Evolutionary conservation across 2,797 vertebrate genomes (phyloP).

Genomic region (Craterocephalus amniculus): DNA sequence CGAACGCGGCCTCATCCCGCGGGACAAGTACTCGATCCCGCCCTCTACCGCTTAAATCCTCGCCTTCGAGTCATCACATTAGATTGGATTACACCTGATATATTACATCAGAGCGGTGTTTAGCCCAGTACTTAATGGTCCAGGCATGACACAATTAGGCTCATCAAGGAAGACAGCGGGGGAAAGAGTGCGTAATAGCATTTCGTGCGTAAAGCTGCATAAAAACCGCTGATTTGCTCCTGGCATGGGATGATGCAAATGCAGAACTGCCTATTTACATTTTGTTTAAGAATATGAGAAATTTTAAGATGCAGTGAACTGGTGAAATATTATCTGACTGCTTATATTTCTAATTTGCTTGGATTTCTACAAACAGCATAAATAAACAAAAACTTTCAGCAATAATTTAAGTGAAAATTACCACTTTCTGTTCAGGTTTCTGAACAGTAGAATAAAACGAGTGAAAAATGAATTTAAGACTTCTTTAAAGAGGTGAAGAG

Average conservation of each 20-base stretch:
- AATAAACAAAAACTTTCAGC: not conserved
- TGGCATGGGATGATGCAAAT: not conserved
- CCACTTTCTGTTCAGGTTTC: not conserved
- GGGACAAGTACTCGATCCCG: slow-evolving; percentile 75
- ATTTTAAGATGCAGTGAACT: not conserved
- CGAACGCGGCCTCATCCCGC: slow-evolving; percentile 66
- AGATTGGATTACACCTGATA: slow-evolving; percentile 87
- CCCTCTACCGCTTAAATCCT: slow-evolving; percentile 80
- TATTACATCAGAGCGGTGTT: slow-evolving; percentile 71
- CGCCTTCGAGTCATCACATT: slow-evolving; percentile 76
- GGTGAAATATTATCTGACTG: not conserved
- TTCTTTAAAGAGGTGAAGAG: not conserved
- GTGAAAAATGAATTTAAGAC: not conserved
- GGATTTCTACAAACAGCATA: not conserved
- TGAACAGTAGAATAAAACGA: not conserved
- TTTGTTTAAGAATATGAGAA: not conserved
- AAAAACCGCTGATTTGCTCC: not conserved
- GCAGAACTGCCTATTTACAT: not conserved
- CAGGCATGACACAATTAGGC: slow-evolving; percentile 73
- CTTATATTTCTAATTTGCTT: not conserved
- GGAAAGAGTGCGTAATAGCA: slow-evolving; percentile 51
- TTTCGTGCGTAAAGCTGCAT: slow-evolving; percentile 36
- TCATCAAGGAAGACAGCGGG: slow-evolving; percentile 56
- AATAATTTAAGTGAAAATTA: not conserved
- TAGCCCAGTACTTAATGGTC: slow-evolving; percentile 64